phyloP scores from a whole-genome alignment of 2,888 invertebrate species.

The Drosophila fulvimacula region DNA sequence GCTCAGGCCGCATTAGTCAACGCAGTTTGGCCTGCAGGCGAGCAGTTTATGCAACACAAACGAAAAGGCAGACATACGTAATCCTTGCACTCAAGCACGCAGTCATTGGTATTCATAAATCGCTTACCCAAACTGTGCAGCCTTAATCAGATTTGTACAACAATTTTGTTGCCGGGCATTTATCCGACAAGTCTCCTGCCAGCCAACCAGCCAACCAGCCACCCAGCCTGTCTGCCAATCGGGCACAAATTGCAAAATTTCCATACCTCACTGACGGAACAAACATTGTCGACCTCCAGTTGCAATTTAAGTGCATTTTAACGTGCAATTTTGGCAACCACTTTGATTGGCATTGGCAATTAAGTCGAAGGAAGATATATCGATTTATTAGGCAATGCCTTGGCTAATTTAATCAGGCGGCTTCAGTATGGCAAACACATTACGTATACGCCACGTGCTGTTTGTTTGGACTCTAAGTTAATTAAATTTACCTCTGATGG shows the following conservation, averaged over 20 bases:
- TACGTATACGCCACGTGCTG: conserved; percentile 32
- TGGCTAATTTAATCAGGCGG: conserved; percentile 35
- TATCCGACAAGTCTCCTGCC: no score
- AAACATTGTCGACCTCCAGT: background rate
- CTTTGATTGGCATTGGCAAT: conserved; percentile 56
- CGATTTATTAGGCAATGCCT: conserved; percentile 15
- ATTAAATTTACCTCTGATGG: conserved; percentile 34
- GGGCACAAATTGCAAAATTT: conserved; percentile 67
- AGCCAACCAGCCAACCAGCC: background rate
- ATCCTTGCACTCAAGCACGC: conserved; percentile 31
- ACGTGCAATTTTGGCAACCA: conserved; percentile 39
- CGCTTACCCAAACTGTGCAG: conserved; percentile 61
- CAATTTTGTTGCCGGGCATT: conserved; percentile 46
- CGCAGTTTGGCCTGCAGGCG: conserved; percentile 29
- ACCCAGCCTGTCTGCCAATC: conserved; percentile 6
- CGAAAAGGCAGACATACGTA: conserved; percentile 1
- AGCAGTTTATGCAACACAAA: conserved; percentile 5
- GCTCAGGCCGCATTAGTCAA: conserved; percentile 5
- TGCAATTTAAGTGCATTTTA: conserved; percentile 55
- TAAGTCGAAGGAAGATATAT: conserved; percentile 30
- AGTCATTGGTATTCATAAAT: conserved; percentile 64
- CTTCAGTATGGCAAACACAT: conserved; percentile 13
- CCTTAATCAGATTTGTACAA: conserved; percentile 69
- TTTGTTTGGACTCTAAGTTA: conserved; percentile 43
- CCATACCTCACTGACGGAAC: conserved; percentile 6